phyloP scores from a whole-genome alignment of 1,140 invertebrate species.

The Drosophila ficusphila region DNA sequence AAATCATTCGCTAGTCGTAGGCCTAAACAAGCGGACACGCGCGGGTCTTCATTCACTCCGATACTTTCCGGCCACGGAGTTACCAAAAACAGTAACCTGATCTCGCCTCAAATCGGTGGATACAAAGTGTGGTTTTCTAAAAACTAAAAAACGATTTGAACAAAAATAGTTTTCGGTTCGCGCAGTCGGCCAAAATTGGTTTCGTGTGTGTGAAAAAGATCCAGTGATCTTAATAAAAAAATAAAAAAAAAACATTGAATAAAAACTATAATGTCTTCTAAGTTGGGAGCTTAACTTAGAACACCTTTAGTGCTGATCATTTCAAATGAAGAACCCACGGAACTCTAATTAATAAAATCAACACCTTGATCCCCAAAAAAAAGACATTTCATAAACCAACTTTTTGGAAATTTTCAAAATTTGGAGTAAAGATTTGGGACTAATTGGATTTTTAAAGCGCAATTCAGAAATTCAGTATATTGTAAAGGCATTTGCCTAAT shows the following conservation, averaged over 20 bases:
- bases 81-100: slow-evolving; percentile 14
- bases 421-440: neutral
- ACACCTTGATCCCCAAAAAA: no score
- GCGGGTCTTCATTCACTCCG: slow-evolving; percentile 44
- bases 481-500: no score
- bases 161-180: neutral
- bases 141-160: neutral
- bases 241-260: neutral
- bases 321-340: no score
- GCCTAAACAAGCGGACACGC: slow-evolving; percentile 83
- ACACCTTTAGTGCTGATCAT: neutral
- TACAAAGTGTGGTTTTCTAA: slow-evolving; percentile 4
- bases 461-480: neutral
- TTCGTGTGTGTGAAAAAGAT: slow-evolving; percentile 5
- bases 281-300: no score
- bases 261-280: no score
- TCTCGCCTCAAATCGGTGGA: slow-evolving; percentile 15
- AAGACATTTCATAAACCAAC: neutral
- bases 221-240: neutral
- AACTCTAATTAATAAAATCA: no score
- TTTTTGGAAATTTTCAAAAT: neutral
- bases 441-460: neutral
- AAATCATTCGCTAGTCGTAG: slow-evolving; percentile 83
- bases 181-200: neutral
- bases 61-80: slow-evolving; percentile 11